These are phyloP conservation scores for Clytia hemisphaerica DNA, from an alignment of 30 jellyfish, hydroid and myxozoan genomes.

Conservation along the genomic window DNA sequence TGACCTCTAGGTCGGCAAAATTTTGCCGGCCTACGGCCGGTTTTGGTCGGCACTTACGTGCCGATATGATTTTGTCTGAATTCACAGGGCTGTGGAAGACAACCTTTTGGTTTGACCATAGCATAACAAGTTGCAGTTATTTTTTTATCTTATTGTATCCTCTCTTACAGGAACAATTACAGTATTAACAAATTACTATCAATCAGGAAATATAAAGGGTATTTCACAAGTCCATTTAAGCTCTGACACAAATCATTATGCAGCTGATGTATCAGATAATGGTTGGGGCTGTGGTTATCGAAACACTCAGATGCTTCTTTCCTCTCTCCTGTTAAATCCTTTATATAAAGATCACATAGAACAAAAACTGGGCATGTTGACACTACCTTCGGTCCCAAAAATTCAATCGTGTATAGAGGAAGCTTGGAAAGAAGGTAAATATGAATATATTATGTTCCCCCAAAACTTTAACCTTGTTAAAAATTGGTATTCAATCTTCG, in stretches of 20 bases:
- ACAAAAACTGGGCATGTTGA: too few species aligned
- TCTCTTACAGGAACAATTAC: slow-evolving; percentile 61
- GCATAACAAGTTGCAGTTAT: too few species aligned
- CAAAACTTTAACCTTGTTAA: neutral
- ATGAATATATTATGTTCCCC: too few species aligned
- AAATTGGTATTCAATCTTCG: too few species aligned
- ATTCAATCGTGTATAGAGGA: slow-evolving; percentile 74
- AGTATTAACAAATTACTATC: slow-evolving; percentile 35
- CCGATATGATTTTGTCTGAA: too few species aligned
- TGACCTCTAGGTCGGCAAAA: too few species aligned
- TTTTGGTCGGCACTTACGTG: too few species aligned
- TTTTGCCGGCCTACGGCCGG: too few species aligned
- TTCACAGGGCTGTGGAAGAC: neutral
- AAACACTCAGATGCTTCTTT: slow-evolving; percentile 77
- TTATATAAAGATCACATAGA: slow-evolving; percentile 28
- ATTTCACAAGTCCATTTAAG: slow-evolving; percentile 54
- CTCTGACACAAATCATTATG: slow-evolving; percentile 64
- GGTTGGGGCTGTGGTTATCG: slow-evolving; percentile 99
- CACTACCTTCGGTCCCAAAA: slow-evolving; percentile 76
- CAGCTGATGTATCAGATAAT: slow-evolving; percentile 84
- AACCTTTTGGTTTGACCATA: neutral
- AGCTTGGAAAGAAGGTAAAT: slow-evolving; percentile 88
- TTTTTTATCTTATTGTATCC: too few species aligned
- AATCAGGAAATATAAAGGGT: slow-evolving; percentile 59
- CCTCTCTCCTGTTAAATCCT: slow-evolving; percentile 51